Evolutionary conservation across 2,113 vertebrate genomes (phyloP), one percentile per base, ranked within the genome.

Genomic region (Mobula hypostoma): DNA sequence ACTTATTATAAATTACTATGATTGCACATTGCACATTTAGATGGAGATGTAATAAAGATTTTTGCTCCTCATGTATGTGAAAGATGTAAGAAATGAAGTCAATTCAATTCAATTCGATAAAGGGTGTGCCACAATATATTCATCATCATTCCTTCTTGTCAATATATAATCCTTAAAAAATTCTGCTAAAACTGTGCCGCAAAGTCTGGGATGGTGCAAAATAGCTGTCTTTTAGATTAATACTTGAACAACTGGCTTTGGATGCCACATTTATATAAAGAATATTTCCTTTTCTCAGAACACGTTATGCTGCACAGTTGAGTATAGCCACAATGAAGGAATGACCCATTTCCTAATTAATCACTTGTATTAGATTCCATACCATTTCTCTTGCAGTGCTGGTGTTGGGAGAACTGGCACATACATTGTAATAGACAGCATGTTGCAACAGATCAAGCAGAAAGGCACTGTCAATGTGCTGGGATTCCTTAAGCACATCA

Each of bases 391-490:
- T 95, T 95, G 48, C 95, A 99, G 99, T 74, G 98, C 99, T 91
- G 99, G 99, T 0, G 98, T 99, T 92, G 99, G 98, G 94, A 97
- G 98, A 94, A 99, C 98, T 4, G 98, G 98, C 56, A 98, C 98
- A 0, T 99, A 99, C 94, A 98, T 99, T 94, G 98, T 99, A 76
- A 95, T 99, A 95, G 99, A 99, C 96, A 99, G 98, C 95, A 99
- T 99, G 99, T 94, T 99, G 95, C 98, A 97, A 94, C 99, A 99
- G 96, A 98, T 99, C 88, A 97, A 97, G 83, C 97, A 97, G 0
- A 97, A 99, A 95, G 97, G 97, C 63, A 97, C 95, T 0, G 97
- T 99, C 95, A 98, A 99, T 95, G 92, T 99, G 95, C 97, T 97
- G 94, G 98, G 98, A 94, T 99, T 99, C 97, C 96, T 99, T 95